phyloP scores from a whole-genome alignment of 2,113 vertebrate species.

The Pampusana beccarii region DNA sequence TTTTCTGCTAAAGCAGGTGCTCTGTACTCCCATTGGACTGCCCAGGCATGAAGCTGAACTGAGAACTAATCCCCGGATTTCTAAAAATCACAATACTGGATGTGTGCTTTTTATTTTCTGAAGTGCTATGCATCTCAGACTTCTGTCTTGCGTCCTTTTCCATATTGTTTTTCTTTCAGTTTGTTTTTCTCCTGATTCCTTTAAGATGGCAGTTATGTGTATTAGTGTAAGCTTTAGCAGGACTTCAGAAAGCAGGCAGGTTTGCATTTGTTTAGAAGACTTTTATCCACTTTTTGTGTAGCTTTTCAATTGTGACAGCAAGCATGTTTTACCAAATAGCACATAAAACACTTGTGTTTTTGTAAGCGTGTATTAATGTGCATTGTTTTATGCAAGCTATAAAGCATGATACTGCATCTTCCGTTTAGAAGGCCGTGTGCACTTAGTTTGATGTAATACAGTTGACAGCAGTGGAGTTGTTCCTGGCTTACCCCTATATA shows the following conservation, averaged over 20 bases:
- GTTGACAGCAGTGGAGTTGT: not conserved
- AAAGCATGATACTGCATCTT: not conserved
- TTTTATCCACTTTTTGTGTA: not conserved
- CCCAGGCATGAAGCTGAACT: not conserved
- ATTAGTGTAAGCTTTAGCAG: not conserved
- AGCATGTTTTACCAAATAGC: not conserved
- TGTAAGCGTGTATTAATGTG: not conserved
- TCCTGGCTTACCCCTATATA: not conserved
- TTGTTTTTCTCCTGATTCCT: not conserved
- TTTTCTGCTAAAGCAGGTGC: not conserved
- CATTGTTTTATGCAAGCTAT: not conserved
- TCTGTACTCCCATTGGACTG: not conserved
- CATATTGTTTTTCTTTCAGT: not conserved
- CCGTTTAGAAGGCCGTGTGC: not conserved
- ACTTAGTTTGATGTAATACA: not conserved
- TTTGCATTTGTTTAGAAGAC: not conserved
- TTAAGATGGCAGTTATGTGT: rapidly evolving
- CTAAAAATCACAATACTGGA: not conserved
- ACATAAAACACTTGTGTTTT: not conserved
- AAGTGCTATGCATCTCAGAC: not conserved
- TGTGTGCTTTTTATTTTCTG: not conserved
- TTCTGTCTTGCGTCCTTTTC: not conserved
- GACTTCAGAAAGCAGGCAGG: not conserved
- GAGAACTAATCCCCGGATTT: not conserved
- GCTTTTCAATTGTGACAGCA: not conserved